phyloP scores from a whole-genome alignment of 2,888 invertebrate species.

The Pseudanteris insignis region DNA sequence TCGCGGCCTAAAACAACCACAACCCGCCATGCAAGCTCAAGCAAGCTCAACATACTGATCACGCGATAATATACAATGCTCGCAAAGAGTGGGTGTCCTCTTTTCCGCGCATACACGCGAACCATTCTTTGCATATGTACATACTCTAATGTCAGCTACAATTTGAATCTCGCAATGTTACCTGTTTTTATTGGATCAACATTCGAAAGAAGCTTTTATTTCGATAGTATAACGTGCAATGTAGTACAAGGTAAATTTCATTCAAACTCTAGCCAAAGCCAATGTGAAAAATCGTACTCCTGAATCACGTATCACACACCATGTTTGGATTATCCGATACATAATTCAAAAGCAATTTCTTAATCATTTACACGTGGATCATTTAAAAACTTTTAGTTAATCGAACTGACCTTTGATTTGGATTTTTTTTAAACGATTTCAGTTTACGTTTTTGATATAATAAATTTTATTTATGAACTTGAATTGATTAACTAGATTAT shows the following conservation, averaged over 20 bases:
- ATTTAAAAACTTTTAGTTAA: too few relatives aligned
- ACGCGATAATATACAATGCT: constrained; percentile 48
- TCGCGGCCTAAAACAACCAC: constrained; percentile 69
- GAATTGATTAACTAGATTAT: too few relatives aligned
- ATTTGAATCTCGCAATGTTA: constrained; percentile 40
- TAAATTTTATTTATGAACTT: too few relatives aligned
- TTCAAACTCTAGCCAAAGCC: too few relatives aligned
- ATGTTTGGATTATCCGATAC: too few relatives aligned
- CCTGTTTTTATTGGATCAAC: constrained; percentile 28
- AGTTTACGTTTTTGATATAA: too few relatives aligned
- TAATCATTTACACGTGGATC: too few relatives aligned
- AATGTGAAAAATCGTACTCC: too few relatives aligned
- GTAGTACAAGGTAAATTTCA: background rate
- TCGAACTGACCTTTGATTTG: too few relatives aligned
- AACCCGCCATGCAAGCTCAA: constrained; percentile 64
- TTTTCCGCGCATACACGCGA: constrained; percentile 37
- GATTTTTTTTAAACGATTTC: too few relatives aligned
- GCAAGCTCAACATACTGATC: constrained; percentile 60
- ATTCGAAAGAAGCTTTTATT: constrained; percentile 24
- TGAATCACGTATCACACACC: too few relatives aligned
- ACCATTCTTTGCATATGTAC: constrained; percentile 39
- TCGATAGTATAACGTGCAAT: background rate
- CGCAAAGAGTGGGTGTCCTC: constrained; percentile 38
- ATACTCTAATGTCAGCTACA: constrained; percentile 46
- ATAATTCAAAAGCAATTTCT: too few relatives aligned